Conservation (phyloP, 2,797 vertebrate species). For the Pipistrellus pipistrellus region DNA sequence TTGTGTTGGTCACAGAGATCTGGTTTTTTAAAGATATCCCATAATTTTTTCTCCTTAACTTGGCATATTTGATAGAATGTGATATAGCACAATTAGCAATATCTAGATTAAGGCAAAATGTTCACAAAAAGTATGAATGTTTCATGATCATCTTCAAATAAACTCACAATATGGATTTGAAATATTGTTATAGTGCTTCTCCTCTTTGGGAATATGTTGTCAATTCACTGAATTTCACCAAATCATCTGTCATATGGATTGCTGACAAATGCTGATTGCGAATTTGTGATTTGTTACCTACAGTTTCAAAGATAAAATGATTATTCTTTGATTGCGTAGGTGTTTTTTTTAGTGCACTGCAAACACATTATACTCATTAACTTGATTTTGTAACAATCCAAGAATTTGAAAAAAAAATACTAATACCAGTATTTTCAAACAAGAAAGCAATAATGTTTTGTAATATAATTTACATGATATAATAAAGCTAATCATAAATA, state of each 20-base stretch:
- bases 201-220: neutral
- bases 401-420: neutral
- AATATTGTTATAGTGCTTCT: neutral
- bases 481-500: constrained; percentile 26
- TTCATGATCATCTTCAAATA: neutral
- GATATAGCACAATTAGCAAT: neutral
- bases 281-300: neutral
- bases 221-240: neutral
- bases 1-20: neutral
- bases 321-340: neutral
- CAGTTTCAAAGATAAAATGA: constrained; percentile 25
- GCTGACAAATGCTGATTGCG: neutral
- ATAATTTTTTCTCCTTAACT: neutral
- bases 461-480: constrained; percentile 40
- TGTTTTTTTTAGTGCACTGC: neutral
- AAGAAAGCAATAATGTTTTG: constrained; percentile 5
- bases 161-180: neutral
- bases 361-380: constrained; percentile 1
- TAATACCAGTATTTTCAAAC: constrained; percentile 4
- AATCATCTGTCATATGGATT: neutral
- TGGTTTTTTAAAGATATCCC: constrained; percentile 5
- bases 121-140: neutral
- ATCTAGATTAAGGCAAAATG: constrained; percentile 19
- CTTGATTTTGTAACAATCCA: neutral
- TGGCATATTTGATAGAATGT: constrained; percentile 27